Conservation (phyloP, 2,888 invertebrate species). For the Melinopterus prodromus region DNA sequence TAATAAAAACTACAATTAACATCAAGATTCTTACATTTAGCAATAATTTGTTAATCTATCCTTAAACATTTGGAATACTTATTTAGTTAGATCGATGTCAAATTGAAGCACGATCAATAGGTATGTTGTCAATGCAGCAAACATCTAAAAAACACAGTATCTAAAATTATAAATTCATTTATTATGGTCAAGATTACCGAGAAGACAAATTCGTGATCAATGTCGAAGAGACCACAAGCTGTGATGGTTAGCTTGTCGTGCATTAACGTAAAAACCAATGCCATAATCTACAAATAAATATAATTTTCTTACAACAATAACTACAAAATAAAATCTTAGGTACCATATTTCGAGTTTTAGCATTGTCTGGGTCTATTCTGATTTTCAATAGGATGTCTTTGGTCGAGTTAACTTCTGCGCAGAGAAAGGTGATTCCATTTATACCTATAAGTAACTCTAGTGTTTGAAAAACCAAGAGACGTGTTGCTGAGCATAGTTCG, state of each 20-base stretch:
- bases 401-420: conserved; percentile 38
- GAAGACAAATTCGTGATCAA: conserved; percentile 47
- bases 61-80: too few relatives aligned
- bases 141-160: conserved; percentile 41
- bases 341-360: conserved; percentile 44
- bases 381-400: conserved; percentile 42
- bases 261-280: conserved; percentile 40
- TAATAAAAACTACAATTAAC: too few relatives aligned
- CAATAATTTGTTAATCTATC: too few relatives aligned
- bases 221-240: conserved; percentile 45
- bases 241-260: conserved; percentile 46
- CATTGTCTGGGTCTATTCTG: conserved; percentile 43
- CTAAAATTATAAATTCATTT: neutral
- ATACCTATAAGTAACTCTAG: conserved; percentile 30
- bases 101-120: conserved; percentile 48
- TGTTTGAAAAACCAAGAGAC: conserved; percentile 24
- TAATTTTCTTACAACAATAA: neutral
- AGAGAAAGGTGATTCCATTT: conserved; percentile 29
- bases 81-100: conserved; percentile 37
- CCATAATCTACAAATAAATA: conserved; percentile 30
- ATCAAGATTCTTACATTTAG: too few relatives aligned
- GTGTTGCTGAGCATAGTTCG: conserved; percentile 9
- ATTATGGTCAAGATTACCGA: conserved; percentile 41
- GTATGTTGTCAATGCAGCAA: conserved; percentile 45
- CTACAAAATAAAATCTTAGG: conserved; percentile 27